Percentiles rank a stretch among this genome's conserved stretches.
Evolutionary conservation across 1,140 invertebrate species (phyloP).

Genomic region (Heterodera schachtii): DNA sequence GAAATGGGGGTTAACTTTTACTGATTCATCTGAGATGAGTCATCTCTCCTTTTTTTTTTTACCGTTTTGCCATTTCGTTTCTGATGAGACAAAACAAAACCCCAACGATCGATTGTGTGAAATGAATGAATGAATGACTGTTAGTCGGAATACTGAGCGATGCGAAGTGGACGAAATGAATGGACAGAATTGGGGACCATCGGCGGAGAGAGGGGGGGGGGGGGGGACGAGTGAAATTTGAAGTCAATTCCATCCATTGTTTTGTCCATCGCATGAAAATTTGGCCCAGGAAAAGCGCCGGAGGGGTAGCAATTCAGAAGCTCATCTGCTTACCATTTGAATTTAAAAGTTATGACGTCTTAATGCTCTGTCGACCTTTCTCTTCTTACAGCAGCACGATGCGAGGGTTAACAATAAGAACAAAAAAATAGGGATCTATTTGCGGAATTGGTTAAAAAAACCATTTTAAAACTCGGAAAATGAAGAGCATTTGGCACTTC

Average conservation of each 20-base stretch:
- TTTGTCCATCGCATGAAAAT: background rate
- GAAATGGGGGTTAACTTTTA: background rate
- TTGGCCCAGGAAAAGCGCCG: too few species aligned
- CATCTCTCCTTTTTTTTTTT: background rate
- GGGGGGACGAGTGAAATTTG: background rate
- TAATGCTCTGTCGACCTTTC: too few species aligned
- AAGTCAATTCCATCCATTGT: background rate
- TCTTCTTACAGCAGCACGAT: too few species aligned
- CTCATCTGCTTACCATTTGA: too few species aligned
- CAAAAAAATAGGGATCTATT: too few species aligned
- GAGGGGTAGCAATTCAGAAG: too few species aligned
- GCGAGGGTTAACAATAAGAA: too few species aligned
- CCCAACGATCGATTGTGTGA: background rate
- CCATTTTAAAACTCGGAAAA: too few species aligned
- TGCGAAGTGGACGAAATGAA: background rate
- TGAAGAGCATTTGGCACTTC: too few species aligned
- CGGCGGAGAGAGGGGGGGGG: background rate
- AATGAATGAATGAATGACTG: background rate
- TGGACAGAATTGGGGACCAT: background rate
- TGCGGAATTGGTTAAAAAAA: too few species aligned
- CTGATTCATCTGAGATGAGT: background rate
- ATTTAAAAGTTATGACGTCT: too few species aligned
- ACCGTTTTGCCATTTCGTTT: conserved; percentile 1
- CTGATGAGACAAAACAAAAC: background rate
- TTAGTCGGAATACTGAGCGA: background rate